Conservation (phyloP, 2,797 vertebrate species). For the Cichlasoma orientale region DNA sequence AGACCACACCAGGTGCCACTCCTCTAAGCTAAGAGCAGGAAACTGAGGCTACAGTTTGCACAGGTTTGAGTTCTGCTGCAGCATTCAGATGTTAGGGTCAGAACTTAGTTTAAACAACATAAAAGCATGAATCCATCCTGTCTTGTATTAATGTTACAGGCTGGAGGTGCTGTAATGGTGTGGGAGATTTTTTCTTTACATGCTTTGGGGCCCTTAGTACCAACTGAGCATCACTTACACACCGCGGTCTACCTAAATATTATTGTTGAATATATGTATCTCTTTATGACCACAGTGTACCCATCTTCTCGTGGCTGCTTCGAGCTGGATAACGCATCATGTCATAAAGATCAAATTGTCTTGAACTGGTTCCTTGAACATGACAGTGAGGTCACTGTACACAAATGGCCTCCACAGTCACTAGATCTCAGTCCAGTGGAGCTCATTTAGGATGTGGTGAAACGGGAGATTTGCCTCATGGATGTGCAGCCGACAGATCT, state of each 20-base stretch:
- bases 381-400: background rate
- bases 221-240: background rate
- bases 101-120: background rate
- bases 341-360: background rate
- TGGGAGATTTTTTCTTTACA: background rate
- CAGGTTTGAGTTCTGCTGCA: background rate
- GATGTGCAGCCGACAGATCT: background rate
- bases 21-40: background rate
- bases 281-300: background rate
- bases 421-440: background rate
- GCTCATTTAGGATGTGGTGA: background rate
- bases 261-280: background rate
- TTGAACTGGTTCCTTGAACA: background rate
- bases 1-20: background rate
- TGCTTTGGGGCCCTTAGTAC: background rate
- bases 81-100: background rate
- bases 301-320: background rate
- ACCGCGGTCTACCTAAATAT: background rate
- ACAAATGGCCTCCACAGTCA: background rate
- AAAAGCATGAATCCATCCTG: background rate
- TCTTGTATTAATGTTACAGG: background rate
- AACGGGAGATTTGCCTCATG: background rate
- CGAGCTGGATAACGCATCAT: background rate
- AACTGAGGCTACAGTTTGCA: background rate
- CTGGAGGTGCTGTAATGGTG: background rate